A percentile compares a stretch with the other conserved stretches of the same genome.
These are phyloP conservation scores for Armadillidium nasatum DNA, from an alignment of 1,140 invertebrate species.

Conservation along the genomic window DNA sequence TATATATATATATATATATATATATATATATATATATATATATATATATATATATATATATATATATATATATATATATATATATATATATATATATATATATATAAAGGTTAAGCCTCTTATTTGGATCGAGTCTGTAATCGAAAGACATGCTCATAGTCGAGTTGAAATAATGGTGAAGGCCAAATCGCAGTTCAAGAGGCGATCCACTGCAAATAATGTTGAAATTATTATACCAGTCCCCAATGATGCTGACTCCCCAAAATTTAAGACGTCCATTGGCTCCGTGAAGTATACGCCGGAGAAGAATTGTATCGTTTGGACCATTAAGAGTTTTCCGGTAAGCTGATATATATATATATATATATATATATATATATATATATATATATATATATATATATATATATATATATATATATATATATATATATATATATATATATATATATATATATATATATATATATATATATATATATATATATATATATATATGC, in stretches of 20 bases:
- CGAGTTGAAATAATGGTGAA: conserved; percentile 99
- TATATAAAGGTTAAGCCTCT: conserved; percentile 76
- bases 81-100: not conserved
- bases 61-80: conserved; percentile 4
- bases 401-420: too few relatives aligned
- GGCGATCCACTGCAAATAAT: conserved; percentile 95
- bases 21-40: too few relatives aligned
- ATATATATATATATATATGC: too few relatives aligned
- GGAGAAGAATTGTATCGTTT: conserved; percentile 95
- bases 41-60: conserved; percentile 1
- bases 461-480: too few relatives aligned
- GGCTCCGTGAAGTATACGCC: conserved; percentile 97
- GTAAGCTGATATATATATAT: conserved; percentile 49
- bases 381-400: too few relatives aligned
- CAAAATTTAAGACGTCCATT: conserved; percentile 97
- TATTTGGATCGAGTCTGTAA: conserved; percentile 99
- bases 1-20: too few relatives aligned
- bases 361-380: too few relatives aligned
- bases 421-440: too few relatives aligned
- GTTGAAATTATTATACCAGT: conserved; percentile 99
- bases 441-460: too few relatives aligned
- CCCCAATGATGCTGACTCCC: conserved; percentile 93
- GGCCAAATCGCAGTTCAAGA: conserved; percentile 98
- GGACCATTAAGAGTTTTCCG: conserved; percentile 99
- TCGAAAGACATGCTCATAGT: conserved; percentile 96